Percentiles rank a stretch among this genome's conserved stretches.
phyloP scores from a whole-genome alignment of 2,888 invertebrate species.

The Chrysolina haemoptera region DNA sequence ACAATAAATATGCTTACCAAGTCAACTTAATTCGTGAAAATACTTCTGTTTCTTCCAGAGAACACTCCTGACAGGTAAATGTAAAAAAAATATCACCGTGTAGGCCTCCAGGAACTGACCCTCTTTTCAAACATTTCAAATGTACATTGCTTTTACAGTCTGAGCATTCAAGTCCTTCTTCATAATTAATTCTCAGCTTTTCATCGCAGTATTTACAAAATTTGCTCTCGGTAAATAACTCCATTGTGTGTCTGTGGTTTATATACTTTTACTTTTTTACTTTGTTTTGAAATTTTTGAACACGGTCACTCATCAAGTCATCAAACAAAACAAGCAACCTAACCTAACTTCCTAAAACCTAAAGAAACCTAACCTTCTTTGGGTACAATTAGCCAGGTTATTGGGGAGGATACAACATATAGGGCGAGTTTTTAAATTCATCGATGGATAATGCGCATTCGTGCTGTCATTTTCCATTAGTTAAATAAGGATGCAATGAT shows the following conservation, averaged over 20 bases:
- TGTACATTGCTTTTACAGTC: constrained; percentile 77
- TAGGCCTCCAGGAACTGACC: constrained; percentile 80
- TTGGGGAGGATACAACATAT: too few relatives aligned
- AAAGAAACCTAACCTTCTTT: too few relatives aligned
- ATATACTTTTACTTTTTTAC: too few relatives aligned
- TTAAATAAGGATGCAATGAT: too few relatives aligned
- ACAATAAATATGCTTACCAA: constrained; percentile 72
- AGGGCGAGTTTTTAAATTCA: too few relatives aligned
- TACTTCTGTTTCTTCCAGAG: constrained; percentile 72
- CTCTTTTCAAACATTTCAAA: constrained; percentile 77
- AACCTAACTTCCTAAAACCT: too few relatives aligned
- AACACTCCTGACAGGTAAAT: constrained; percentile 80
- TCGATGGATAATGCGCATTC: too few relatives aligned
- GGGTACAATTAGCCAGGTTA: too few relatives aligned
- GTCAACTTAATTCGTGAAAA: constrained; percentile 79
- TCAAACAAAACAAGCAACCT: too few relatives aligned
- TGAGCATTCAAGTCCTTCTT: constrained; percentile 76
- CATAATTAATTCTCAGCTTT: constrained; percentile 72
- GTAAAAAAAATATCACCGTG: constrained; percentile 84
- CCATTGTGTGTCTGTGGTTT: constrained; percentile 34
- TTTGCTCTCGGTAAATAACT: constrained; percentile 45
- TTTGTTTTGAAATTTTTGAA: too few relatives aligned
- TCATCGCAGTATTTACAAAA: constrained; percentile 76
- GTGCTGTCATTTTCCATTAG: too few relatives aligned
- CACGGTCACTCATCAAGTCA: too few relatives aligned